A percentile compares a stretch with the other conserved stretches of the same genome.
phyloP scores from a whole-genome alignment of 2,113 vertebrate genomes.

The Harpagus bidentatus region DNA sequence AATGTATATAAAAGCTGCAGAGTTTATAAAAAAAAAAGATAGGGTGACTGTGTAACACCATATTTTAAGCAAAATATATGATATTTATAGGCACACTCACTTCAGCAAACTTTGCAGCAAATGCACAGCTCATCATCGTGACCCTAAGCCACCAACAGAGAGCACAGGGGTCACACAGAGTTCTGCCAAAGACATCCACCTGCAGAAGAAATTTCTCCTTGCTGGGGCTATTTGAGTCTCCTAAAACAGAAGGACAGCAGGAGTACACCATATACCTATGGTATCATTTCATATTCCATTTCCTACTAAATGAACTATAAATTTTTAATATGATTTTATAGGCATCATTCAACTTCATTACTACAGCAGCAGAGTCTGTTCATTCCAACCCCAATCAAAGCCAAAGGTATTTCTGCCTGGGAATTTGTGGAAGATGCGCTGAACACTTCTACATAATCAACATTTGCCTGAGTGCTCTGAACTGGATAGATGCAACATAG shows the following conservation, averaged over 20 bases:
- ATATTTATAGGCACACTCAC: neutral
- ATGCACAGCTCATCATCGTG: neutral
- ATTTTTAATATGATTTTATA: neutral
- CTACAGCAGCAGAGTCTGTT: neutral
- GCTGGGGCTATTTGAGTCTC: neutral
- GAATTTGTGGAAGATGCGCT: neutral
- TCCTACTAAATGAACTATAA: neutral
- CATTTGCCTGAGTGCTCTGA: neutral
- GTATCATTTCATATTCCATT: neutral
- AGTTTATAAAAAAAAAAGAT: neutral
- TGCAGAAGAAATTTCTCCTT: neutral
- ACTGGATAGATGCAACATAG: fast-evolving
- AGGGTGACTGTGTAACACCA: neutral
- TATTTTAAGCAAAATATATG: neutral
- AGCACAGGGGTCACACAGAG: neutral
- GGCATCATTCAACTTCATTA: neutral
- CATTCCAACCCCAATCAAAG: neutral
- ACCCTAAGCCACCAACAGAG: neutral
- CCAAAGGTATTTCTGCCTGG: neutral
- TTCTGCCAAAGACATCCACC: neutral
- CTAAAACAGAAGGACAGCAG: neutral
- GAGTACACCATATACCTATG: neutral
- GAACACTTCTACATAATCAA: neutral
- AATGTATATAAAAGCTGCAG: neutral
- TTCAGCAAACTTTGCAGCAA: neutral